A percentile compares a stretch with the other conserved stretches of the same genome.
phyloP scores from a whole-genome alignment of 2,797 vertebrate species.

The Lithobates sylvaticus region DNA sequence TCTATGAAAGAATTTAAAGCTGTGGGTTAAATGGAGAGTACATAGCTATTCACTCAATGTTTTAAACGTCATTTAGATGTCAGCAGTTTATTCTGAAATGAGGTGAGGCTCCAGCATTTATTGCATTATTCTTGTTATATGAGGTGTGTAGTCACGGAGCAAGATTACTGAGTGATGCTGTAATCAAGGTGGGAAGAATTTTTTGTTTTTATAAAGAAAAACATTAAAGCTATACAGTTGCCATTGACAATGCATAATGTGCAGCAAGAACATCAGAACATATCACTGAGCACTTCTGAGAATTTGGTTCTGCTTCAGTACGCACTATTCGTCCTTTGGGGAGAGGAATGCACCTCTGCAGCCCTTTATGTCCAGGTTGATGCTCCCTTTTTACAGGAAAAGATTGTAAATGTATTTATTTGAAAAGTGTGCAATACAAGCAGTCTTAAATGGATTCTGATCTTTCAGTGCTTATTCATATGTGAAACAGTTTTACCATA shows the following conservation, averaged over 20 bases:
- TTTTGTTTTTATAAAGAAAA: not conserved
- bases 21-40: not conserved
- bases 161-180: constrained; percentile 8
- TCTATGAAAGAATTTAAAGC: constrained; percentile 7
- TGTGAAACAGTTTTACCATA: no score
- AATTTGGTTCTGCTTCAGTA: no score
- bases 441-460: no score
- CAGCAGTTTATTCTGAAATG: constrained; percentile 3
- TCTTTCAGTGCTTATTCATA: no score
- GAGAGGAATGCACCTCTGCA: no score
- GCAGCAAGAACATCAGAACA: no score
- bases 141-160: not conserved
- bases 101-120: not conserved
- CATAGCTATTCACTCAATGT: not conserved
- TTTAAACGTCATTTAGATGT: constrained; percentile 17
- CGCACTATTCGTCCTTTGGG: no score
- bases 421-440: no score
- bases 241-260: not conserved
- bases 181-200: constrained; percentile 24
- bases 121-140: not conserved
- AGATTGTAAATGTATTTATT: no score
- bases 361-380: no score
- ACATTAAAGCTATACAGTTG: not conserved
- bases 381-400: no score
- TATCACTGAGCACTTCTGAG: no score